These are phyloP conservation scores for Chymomyza fuscimana DNA, from an alignment of 2,888 invertebrate genomes.

Conservation along the genomic window DNA sequence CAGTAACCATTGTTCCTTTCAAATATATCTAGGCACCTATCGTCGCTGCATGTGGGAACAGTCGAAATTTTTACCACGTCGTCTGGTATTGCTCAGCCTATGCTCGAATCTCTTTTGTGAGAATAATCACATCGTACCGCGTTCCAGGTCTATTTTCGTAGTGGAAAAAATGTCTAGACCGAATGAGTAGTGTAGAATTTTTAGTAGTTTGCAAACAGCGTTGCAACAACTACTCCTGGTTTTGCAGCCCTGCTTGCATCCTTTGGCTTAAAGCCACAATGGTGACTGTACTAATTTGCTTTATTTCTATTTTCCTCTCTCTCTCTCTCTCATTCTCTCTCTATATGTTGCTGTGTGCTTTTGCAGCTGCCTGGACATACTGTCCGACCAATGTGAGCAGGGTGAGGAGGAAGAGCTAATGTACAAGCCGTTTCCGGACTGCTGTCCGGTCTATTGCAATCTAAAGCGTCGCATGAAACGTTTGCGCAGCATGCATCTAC, in stretches of 20 bases:
- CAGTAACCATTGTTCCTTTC: background rate
- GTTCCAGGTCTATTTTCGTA: conserved; percentile 79
- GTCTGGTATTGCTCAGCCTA: conserved; percentile 76
- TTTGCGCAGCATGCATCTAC: conserved; percentile 75
- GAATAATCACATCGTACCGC: conserved; percentile 77
- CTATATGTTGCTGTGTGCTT: conserved; percentile 14
- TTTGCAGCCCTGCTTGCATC: background rate
- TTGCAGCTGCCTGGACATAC: conserved; percentile 76
- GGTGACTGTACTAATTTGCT: background rate
- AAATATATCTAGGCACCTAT: conserved; percentile 68
- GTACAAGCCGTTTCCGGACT: conserved; percentile 78
- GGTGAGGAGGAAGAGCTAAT: conserved; percentile 78
- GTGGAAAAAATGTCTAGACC: conserved; percentile 79
- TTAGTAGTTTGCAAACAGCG: conserved; percentile 43
- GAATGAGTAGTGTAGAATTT: conserved; percentile 76
- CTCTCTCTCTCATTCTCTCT: conserved; percentile 6
- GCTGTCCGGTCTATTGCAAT: conserved; percentile 78
- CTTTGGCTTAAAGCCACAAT: background rate
- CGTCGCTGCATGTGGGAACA: conserved; percentile 79
- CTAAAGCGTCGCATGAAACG: conserved; percentile 78
- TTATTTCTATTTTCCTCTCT: conserved; percentile 12
- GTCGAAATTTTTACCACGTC: conserved; percentile 76
- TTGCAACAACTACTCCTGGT: background rate
- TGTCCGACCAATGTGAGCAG: conserved; percentile 77
- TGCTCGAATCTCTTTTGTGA: conserved; percentile 78